These are phyloP conservation scores for Cyrtonyx montezumae DNA, from an alignment of 2,113 vertebrate genomes.

Conservation along the genomic window DNA sequence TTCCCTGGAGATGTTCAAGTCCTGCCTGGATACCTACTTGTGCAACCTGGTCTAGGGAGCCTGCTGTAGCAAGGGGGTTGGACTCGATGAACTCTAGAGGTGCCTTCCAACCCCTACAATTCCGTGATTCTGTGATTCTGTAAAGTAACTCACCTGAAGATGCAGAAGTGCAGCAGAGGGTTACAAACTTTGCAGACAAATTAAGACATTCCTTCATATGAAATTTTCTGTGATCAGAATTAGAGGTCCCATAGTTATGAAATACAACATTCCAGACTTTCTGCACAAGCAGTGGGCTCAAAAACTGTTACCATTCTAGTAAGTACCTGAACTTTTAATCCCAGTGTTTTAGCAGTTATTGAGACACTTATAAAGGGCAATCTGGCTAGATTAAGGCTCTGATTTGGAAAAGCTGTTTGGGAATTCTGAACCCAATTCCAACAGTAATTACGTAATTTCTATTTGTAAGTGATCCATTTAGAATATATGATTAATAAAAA, in stretches of 20 bases:
- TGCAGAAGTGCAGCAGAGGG: not conserved
- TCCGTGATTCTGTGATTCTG: no score
- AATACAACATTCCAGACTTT: not conserved
- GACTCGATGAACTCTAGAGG: no score
- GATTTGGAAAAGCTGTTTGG: not conserved
- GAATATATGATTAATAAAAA: not conserved
- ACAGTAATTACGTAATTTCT: not conserved
- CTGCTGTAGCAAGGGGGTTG: no score
- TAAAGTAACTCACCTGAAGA: not conserved
- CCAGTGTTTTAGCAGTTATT: not conserved
- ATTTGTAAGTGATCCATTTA: not conserved
- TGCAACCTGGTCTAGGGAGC: no score
- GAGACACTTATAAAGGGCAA: not conserved
- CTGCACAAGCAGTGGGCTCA: not conserved
- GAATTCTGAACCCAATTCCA: not conserved
- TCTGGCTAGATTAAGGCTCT: not conserved
- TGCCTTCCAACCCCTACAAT: no score
- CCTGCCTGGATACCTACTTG: no score
- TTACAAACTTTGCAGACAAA: not conserved
- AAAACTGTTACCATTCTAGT: rapidly evolving
- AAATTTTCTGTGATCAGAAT: not conserved
- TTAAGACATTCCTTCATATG: not conserved
- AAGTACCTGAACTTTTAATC: not conserved
- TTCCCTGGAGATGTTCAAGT: no score
- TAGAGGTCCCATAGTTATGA: not conserved